Base-by-base conservation (phyloP, 2,888 invertebrate genomes). In the Idaea dimidiata region DNA sequence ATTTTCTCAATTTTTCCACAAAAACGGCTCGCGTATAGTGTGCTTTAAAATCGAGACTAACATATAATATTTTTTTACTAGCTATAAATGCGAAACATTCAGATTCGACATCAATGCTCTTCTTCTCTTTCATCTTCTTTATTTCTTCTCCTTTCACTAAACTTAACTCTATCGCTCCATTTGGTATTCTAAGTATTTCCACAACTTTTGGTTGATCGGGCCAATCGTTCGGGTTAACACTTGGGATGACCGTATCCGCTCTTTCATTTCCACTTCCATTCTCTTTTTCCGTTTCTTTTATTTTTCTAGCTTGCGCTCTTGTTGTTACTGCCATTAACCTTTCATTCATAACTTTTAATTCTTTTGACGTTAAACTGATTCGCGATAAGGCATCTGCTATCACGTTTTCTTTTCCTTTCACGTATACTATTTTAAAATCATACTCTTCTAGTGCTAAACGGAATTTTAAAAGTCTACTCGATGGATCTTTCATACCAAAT, bases 11-110 rank as follows among this genome's bases (percentile, higher is more conserved):
- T n/a, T n/a, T n/a, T n/a, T n/a, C n/a, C n/a, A n/a, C n/a, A n/a
- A n/a, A n/a, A n/a, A n/a, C n/a, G n/a, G n/a, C n/a, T 70, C 69
- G 68, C 67, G 66, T 63, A 18, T 63, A 66, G 17, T 70, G 68
- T 58, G 62, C 33, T 54, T 63, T 56, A n/a, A n/a, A n/a, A n/a
- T n/a, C n/a, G n/a, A n/a, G n/a, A n/a, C n/a, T n/a, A n/a, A n/a
- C n/a, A n/a, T n/a, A n/a, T n/a, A n/a, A n/a, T n/a, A n/a, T n/a
- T n/a, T n/a, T n/a, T n/a, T n/a, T n/a, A n/a, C n/a, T n/a, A n/a
- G n/a, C n/a, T n/a, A n/a, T n/a, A n/a, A n/a, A n/a, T n/a, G n/a
- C n/a, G n/a, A n/a, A n/a, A n/a, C n/a, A n/a, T n/a, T n/a, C n/a
- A n/a, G n/a, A n/a, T n/a, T n/a, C n/a, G n/a, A n/a, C n/a, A n/a